Percentiles rank a stretch among this genome's conserved stretches.
phyloP scores from a whole-genome alignment of 2,113 vertebrate species.

The Thamnophis sirtalis region DNA sequence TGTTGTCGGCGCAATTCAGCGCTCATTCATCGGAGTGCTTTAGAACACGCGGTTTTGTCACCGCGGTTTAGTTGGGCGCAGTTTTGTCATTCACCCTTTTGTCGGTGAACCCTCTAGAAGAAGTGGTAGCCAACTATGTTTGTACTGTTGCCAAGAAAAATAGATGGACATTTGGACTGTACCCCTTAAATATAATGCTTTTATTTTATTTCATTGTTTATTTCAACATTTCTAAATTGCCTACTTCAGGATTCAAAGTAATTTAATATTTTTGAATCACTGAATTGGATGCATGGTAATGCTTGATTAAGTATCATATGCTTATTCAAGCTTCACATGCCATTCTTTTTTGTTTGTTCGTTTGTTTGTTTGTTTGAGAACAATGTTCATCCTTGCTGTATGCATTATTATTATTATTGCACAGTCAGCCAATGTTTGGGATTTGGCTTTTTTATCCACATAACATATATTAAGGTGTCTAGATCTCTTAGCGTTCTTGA shows the following conservation, averaged over 20 bases:
- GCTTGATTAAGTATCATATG: not conserved
- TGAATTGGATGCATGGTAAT: not conserved
- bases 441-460: not conserved
- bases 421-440: not conserved
- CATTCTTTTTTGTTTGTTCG: not conserved
- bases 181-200: not conserved
- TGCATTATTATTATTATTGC: not conserved
- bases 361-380: not conserved
- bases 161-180: not conserved
- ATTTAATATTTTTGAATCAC: not conserved
- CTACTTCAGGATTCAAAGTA: not conserved
- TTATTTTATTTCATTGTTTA: not conserved
- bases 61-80: too few species aligned
- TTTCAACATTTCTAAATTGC: not conserved
- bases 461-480: not conserved
- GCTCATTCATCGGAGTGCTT: too few species aligned
- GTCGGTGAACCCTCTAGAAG: too few species aligned
- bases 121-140: not conserved
- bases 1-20: too few species aligned
- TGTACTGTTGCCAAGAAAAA: not conserved
- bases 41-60: too few species aligned
- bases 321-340: not conserved
- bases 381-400: not conserved
- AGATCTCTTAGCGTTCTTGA: not conserved
- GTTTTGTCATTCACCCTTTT: too few species aligned